Conservation (phyloP, 2,888 invertebrate species). For the Polymixis lichenea region DNA sequence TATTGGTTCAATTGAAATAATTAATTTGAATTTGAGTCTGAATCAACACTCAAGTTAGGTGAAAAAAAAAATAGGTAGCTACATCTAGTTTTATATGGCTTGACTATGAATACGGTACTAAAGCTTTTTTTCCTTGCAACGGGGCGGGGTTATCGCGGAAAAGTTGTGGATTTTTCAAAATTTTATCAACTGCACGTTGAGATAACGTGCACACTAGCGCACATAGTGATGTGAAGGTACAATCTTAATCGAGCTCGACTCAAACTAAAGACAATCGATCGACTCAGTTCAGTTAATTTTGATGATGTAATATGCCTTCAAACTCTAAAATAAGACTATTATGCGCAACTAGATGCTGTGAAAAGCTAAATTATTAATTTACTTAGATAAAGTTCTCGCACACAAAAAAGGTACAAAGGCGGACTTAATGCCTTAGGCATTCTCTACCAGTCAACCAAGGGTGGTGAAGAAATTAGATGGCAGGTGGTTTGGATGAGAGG, state of each 20-base stretch:
- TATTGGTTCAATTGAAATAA: not conserved
- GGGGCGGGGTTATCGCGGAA: constrained; percentile 89
- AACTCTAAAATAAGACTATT: not conserved
- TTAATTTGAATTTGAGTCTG: not conserved
- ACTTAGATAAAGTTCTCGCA: too few relatives aligned
- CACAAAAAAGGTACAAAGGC: too few relatives aligned
- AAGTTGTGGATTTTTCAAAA: constrained; percentile 90
- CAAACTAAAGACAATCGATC: constrained; percentile 67
- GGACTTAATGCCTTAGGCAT: too few relatives aligned
- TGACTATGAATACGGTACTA: constrained; percentile 78
- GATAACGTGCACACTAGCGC: constrained; percentile 79
- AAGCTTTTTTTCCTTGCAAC: constrained; percentile 86
- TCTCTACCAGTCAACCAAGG: too few relatives aligned
- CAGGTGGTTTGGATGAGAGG: too few relatives aligned
- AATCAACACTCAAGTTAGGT: not conserved
- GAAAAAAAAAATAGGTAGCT: not conserved
- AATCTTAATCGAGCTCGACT: constrained; percentile 71
- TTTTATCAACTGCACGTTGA: constrained; percentile 86
- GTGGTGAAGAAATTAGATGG: too few relatives aligned
- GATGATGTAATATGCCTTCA: not conserved
- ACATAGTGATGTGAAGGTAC: constrained; percentile 79
- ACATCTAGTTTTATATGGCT: not conserved
- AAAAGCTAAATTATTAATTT: not conserved
- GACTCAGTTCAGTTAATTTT: constrained; percentile 46
- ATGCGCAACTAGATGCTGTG: not conserved